phyloP scores from a whole-genome alignment of 1,140 invertebrate genomes.

The Drosophila bipectinata region DNA sequence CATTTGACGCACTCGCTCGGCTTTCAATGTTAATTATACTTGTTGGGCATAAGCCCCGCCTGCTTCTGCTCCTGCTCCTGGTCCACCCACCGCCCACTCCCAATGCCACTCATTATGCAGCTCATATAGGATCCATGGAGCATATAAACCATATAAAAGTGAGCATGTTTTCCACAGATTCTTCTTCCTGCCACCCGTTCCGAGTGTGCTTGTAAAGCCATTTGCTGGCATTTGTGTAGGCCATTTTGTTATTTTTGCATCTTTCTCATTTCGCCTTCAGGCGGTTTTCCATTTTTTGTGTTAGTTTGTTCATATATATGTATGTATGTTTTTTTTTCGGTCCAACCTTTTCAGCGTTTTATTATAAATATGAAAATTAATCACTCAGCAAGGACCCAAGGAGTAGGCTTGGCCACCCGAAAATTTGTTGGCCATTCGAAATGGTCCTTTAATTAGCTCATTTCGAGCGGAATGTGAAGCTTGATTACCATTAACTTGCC shows the following conservation, averaged over 20 bases:
- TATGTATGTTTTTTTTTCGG: conserved; percentile 13
- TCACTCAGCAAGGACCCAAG: conserved; percentile 52
- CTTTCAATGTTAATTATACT: conserved; percentile 78
- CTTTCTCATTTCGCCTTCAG: conserved; percentile 20
- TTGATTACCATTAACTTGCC: conserved; percentile 38
- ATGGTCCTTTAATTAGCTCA: conserved; percentile 72
- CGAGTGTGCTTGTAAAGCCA: conserved; percentile 41
- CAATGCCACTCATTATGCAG: conserved; percentile 57
- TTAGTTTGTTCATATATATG: neutral
- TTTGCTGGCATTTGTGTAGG: conserved; percentile 58
- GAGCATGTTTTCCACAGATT: conserved; percentile 63
- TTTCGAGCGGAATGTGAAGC: conserved; percentile 48
- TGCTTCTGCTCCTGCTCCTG: conserved; percentile 2
- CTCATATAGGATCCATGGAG: conserved; percentile 59
- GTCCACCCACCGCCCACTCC: neutral
- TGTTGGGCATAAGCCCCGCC: conserved; percentile 46
- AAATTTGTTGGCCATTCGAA: conserved; percentile 69
- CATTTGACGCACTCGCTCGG: conserved; percentile 54
- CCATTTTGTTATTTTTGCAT: conserved; percentile 43
- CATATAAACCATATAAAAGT: conserved; percentile 71
- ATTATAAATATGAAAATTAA: conserved; percentile 80
- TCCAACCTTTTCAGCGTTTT: conserved; percentile 52
- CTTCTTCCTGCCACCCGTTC: conserved; percentile 15
- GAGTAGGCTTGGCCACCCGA: conserved; percentile 11
- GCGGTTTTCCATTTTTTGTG: conserved; percentile 5